A percentile compares a stretch with the other conserved stretches of the same genome.
These are phyloP conservation scores for Drosophila pseudotakahashii DNA, from an alignment of 2,888 invertebrate species.

Conservation along the genomic window DNA sequence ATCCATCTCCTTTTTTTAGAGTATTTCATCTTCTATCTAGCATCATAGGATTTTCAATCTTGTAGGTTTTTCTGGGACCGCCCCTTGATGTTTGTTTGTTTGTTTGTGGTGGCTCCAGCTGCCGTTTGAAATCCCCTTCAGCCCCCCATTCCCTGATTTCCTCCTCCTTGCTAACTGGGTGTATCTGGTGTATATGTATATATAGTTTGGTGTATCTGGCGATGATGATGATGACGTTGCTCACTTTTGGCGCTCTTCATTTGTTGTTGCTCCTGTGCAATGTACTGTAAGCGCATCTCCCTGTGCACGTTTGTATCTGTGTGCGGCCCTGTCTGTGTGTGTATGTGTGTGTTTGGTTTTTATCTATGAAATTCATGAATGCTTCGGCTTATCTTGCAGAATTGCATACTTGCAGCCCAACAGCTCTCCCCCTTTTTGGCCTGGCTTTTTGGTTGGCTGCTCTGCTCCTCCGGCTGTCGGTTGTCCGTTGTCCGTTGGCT, in stretches of 20 bases:
- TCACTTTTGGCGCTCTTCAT: slow-evolving; percentile 64
- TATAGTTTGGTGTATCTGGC: slow-evolving; percentile 29
- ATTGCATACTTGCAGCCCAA: slow-evolving; percentile 81
- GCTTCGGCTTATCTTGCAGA: slow-evolving; percentile 81
- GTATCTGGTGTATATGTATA: slow-evolving; percentile 28
- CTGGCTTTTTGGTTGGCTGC: slow-evolving; percentile 54
- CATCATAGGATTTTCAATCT: background rate
- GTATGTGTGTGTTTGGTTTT: slow-evolving; percentile 59
- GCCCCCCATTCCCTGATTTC: slow-evolving; percentile 20
- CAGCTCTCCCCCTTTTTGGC: slow-evolving; percentile 21
- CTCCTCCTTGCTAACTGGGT: slow-evolving; percentile 48
- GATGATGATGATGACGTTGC: slow-evolving; percentile 49
- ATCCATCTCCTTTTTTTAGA: background rate
- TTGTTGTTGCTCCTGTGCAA: slow-evolving; percentile 71
- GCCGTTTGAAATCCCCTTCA: background rate
- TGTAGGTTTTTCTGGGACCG: slow-evolving; percentile 14
- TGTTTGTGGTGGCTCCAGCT: slow-evolving; percentile 12
- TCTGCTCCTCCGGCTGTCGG: slow-evolving; percentile 20
- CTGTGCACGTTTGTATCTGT: slow-evolving; percentile 26
- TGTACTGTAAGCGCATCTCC: slow-evolving; percentile 78
- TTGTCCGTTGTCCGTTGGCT: slow-evolving; percentile 48
- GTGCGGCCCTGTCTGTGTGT: slow-evolving; percentile 25
- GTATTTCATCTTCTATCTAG: slow-evolving; percentile 11
- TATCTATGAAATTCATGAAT: slow-evolving; percentile 83
- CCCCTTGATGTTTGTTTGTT: slow-evolving; percentile 21